Percentiles rank a stretch among this genome's conserved stretches.
phyloP scores from a whole-genome alignment of 1,140 invertebrate species.

The Drosophila eugracilis region DNA sequence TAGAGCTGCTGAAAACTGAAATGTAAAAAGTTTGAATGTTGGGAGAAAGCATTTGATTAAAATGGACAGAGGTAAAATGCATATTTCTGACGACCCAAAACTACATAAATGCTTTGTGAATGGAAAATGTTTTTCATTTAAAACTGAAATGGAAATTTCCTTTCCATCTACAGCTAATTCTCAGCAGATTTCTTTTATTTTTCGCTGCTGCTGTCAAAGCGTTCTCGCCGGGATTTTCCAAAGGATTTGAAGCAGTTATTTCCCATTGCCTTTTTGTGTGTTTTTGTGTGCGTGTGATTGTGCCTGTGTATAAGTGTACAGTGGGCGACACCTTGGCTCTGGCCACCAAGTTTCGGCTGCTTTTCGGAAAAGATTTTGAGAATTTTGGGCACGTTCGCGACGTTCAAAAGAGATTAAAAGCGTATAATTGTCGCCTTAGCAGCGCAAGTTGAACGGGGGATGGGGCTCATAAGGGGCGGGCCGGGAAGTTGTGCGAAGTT shows the following conservation, averaged over 20 bases:
- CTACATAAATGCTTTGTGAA: not conserved
- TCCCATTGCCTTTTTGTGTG: slow-evolving; percentile 16
- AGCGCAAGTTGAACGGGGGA: slow-evolving; percentile 16
- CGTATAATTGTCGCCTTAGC: slow-evolving; percentile 83
- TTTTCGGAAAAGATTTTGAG: slow-evolving; percentile 70
- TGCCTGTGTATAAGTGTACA: slow-evolving; percentile 19
- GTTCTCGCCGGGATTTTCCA: slow-evolving; percentile 32
- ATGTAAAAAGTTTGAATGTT: not conserved
- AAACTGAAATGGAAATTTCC: slow-evolving; percentile 30
- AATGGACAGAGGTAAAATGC: not conserved
- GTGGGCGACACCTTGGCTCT: slow-evolving; percentile 35
- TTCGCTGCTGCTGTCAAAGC: slow-evolving; percentile 27
- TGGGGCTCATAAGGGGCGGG: slow-evolving; percentile 7
- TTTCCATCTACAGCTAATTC: slow-evolving; percentile 28
- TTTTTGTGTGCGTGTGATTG: slow-evolving; percentile 25
- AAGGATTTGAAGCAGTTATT: slow-evolving; percentile 44
- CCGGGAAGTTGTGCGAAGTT: slow-evolving; percentile 74
- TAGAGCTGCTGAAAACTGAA: not conserved
- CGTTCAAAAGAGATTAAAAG: slow-evolving; percentile 84
- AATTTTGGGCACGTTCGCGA: slow-evolving; percentile 82
- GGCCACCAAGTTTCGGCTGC: slow-evolving; percentile 37
- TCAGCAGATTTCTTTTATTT: slow-evolving; percentile 25
- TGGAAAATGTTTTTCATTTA: not conserved
- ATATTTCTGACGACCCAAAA: not conserved
- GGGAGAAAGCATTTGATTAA: not conserved